Percentiles rank a stretch among this genome's conserved stretches.
Conservation (phyloP, 2,113 vertebrate genomes). For the Phyllopteryx taeniolatus region DNA sequence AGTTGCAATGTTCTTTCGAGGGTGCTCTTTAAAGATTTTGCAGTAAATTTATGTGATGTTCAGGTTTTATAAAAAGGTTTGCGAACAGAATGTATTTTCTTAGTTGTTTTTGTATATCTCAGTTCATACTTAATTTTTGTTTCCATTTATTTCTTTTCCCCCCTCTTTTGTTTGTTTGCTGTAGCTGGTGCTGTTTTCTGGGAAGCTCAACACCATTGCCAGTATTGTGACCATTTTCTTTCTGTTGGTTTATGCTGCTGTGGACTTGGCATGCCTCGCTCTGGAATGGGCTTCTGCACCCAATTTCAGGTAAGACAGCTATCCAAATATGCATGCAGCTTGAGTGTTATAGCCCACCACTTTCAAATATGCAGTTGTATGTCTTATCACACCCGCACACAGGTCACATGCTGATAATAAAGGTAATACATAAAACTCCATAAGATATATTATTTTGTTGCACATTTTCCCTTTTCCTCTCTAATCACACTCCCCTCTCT, state of each 20-base stretch:
- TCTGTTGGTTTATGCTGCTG: constrained; percentile 85
- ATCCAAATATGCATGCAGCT: constrained; percentile 7
- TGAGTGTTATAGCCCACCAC: not conserved
- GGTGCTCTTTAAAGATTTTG: not conserved
- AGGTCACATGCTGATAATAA: constrained; percentile 3
- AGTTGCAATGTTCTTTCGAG: not conserved
- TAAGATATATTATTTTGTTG: not conserved
- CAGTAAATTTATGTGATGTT: not conserved
- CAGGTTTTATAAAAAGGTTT: not conserved
- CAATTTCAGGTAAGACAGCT: constrained; percentile 75
- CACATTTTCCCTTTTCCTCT: constrained; percentile 8
- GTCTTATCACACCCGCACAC: not conserved
- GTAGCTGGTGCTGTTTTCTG: constrained; percentile 63
- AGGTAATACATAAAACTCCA: not conserved
- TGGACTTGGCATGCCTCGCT: constrained; percentile 86
- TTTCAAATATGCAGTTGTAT: not conserved
- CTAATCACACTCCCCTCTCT: constrained; percentile 1
- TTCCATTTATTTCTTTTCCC: not conserved
- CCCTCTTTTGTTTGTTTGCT: not conserved
- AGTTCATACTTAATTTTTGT: not conserved
- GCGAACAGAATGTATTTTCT: constrained; percentile 4
- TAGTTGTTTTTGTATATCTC: constrained; percentile 13
- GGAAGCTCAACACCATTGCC: constrained; percentile 84
- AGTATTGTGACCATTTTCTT: constrained; percentile 90
- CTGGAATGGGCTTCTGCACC: constrained; percentile 91